Conservation (phyloP, 2,888 invertebrate species). For the Cynaeus angustus region DNA sequence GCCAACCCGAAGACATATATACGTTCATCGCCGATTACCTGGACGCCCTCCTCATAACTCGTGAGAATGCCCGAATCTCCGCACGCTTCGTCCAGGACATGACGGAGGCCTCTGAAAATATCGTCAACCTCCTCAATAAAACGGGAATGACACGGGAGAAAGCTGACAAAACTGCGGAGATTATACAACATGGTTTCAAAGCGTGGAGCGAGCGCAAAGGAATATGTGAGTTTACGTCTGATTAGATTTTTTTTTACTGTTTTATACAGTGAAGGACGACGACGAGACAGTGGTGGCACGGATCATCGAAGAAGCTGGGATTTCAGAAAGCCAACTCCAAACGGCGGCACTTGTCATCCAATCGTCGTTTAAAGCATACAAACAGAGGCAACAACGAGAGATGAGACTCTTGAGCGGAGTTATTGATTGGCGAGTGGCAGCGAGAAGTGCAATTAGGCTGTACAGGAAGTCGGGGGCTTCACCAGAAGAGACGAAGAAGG, state of each 20-base stretch:
- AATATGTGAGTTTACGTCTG: conserved; percentile 20
- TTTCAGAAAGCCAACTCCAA: conserved; percentile 51
- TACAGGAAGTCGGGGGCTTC: conserved; percentile 63
- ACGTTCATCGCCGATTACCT: conserved; percentile 82
- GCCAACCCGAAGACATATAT: conserved; percentile 78
- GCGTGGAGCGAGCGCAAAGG: conserved; percentile 32
- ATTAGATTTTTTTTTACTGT: neutral
- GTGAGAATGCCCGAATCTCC: conserved; percentile 75
- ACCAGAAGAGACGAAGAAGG: conserved; percentile 65
- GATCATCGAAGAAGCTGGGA: conserved; percentile 60
- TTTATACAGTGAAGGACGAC: conserved; percentile 49
- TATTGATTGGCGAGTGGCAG: conserved; percentile 70
- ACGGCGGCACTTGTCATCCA: conserved; percentile 59
- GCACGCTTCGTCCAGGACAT: conserved; percentile 67
- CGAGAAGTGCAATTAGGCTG: conserved; percentile 66
- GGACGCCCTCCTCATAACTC: conserved; percentile 77
- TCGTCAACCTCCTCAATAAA: conserved; percentile 63
- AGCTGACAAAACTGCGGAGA: conserved; percentile 62
- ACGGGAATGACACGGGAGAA: conserved; percentile 65
- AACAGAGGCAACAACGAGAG: conserved; percentile 60
- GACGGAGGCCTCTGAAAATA: conserved; percentile 65
- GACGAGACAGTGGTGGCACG: conserved; percentile 62
- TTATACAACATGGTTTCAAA: conserved; percentile 65
- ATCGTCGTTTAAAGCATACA: conserved; percentile 58
- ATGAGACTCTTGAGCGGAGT: conserved; percentile 65